Evolutionary conservation across 2,888 invertebrate species (phyloP), one percentile per base, ranked within the genome.

Genomic region (Taenaris catops): DNA sequence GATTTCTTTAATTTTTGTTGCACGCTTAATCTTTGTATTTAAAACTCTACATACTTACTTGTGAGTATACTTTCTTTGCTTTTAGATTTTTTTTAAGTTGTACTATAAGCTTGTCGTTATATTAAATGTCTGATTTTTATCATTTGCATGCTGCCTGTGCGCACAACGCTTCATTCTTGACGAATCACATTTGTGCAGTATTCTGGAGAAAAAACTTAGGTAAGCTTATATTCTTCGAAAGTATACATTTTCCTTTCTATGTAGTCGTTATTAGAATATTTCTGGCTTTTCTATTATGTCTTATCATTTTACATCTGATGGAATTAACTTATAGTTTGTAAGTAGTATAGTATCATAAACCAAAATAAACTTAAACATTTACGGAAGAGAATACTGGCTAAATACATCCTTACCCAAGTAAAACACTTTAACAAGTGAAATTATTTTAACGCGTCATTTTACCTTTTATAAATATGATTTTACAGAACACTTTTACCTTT

Each of bases 171-270:
- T 84, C 80, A 81, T 81, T 81, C 75, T 84, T 84, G 79, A 78
- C 80, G 72, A 76, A 75, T 73, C 74, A 73, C 67, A 81, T 75
- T 79, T 80, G n/a, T n/a, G 80, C 89, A 93, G 93, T 87, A 94
- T 94, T 89, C 89, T 93, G 92, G 93, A 94, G 89, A 94, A 92
- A 89, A 93, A 93, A 90, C 92, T 92, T 88, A 91, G 94, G 94
- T 94, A 90, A 91, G 93, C 66, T 64, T 53, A 55, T 61, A 58
- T 63, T 58, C 51, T 59, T 55, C 38, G 35, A 46, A 44, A 20
- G 31, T 26, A 29, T 17, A 41, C 38, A 11, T 37, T 25, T 42
- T 37, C n/a, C n/a, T n/a, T n/a, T n/a, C n/a, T n/a, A n/a, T n/a
- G n/a, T n/a, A n/a, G n/a, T n/a, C n/a, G n/a, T n/a, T n/a, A n/a